Conservation (phyloP, 2,113 vertebrate species). For the Chloebia gouldiae region DNA sequence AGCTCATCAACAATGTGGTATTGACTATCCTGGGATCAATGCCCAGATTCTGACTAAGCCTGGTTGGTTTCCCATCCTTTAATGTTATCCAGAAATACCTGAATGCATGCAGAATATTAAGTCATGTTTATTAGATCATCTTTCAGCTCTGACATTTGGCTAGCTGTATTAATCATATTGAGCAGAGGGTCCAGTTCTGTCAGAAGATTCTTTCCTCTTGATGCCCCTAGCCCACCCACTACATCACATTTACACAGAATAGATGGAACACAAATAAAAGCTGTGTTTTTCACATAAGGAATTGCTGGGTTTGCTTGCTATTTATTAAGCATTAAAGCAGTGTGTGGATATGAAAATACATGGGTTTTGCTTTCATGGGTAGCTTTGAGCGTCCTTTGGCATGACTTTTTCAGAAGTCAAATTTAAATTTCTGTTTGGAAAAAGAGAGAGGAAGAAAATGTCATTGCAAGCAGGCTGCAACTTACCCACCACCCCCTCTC, state of each 20-base stretch:
- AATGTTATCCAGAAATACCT: neutral
- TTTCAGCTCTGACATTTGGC: neutral
- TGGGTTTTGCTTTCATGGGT: neutral
- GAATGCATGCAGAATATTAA: neutral
- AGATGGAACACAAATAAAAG: neutral
- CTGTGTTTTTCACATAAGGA: neutral
- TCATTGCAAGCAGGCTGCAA: neutral
- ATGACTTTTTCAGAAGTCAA: neutral
- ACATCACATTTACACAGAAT: neutral
- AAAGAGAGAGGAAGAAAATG: neutral
- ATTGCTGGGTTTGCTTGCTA: neutral
- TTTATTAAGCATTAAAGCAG: neutral
- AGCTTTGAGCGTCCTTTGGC: neutral
- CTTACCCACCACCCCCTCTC: rapidly evolving
- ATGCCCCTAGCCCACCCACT: neutral
- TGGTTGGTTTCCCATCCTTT: neutral
- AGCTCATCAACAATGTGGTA: neutral
- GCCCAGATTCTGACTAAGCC: neutral
- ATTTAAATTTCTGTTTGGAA: neutral
- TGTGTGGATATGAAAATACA: neutral
- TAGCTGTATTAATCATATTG: neutral
- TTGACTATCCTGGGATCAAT: neutral
- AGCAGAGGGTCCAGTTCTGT: neutral
- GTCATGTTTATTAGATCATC: neutral
- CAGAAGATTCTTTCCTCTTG: neutral